phyloP scores from a whole-genome alignment of 1,140 invertebrate species.

The Drosophila tropicalis region DNA sequence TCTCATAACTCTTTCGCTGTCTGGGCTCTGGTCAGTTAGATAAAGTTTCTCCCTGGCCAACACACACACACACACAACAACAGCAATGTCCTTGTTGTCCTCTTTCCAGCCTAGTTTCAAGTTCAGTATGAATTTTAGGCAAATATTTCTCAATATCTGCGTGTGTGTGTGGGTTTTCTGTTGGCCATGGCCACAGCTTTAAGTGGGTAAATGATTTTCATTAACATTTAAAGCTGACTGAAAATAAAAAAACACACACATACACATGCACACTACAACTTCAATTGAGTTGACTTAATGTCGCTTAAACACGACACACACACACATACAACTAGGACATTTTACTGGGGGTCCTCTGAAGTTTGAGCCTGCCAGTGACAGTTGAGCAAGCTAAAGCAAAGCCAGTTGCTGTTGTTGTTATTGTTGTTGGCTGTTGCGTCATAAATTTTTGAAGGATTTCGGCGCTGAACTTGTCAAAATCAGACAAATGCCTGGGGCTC shows the following conservation, averaged over 20 bases:
- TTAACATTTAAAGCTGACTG: slow-evolving; percentile 53
- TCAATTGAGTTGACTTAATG: slow-evolving; percentile 67
- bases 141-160: slow-evolving; percentile 1
- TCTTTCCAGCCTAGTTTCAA: slow-evolving; percentile 45
- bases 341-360: background rate
- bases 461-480: slow-evolving; percentile 82
- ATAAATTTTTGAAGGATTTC: slow-evolving; percentile 82
- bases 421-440: slow-evolving; percentile 29
- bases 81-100: slow-evolving; percentile 44
- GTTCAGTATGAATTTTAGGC: slow-evolving; percentile 43
- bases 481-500: slow-evolving; percentile 53
- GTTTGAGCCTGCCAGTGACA: slow-evolving; percentile 69
- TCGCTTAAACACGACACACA: slow-evolving; percentile 68
- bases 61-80: slow-evolving; percentile 7
- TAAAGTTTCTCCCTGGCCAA: slow-evolving; percentile 40
- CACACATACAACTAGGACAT: slow-evolving; percentile 47
- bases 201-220: slow-evolving; percentile 33
- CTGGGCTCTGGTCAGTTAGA: slow-evolving; percentile 67
- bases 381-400: slow-evolving; percentile 32
- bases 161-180: background rate
- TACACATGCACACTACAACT: background rate
- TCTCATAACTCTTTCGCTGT: slow-evolving; percentile 68
- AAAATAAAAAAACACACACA: background rate
- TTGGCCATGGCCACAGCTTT: slow-evolving; percentile 9
- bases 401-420: slow-evolving; percentile 9